A percentile compares a stretch with the other conserved stretches of the same genome.
These are phyloP conservation scores for Coenonympha arcania DNA, from an alignment of 2,888 invertebrate genomes.

Conservation along the genomic window DNA sequence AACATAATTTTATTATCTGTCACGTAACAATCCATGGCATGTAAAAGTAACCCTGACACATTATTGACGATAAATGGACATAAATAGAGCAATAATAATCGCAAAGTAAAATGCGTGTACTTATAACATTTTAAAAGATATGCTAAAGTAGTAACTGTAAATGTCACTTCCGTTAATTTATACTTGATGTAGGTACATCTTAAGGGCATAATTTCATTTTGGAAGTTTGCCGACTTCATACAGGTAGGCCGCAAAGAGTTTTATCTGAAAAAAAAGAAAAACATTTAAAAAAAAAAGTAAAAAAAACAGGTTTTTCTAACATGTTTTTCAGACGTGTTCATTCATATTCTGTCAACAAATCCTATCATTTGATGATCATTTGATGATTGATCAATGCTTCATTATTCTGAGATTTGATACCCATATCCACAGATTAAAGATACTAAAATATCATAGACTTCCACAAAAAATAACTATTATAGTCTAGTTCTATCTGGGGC, in stretches of 20 bases:
- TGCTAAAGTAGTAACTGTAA: background rate
- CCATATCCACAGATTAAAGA: too few species aligned
- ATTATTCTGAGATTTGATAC: too few species aligned
- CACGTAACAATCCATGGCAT: background rate
- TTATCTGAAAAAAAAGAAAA: conserved; percentile 79
- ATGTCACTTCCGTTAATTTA: background rate
- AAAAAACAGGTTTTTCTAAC: too few species aligned
- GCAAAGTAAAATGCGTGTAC: background rate
- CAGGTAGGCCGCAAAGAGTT: conserved; percentile 91
- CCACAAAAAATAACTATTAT: too few species aligned
- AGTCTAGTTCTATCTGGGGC: too few species aligned
- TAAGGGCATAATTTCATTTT: conserved; percentile 37
- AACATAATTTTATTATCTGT: background rate
- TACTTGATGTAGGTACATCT: too few species aligned
- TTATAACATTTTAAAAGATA: background rate
- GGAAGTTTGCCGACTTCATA: conserved; percentile 80
- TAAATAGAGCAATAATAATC: background rate
- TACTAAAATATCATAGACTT: too few species aligned
- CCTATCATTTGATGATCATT: too few species aligned
- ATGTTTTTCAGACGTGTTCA: too few species aligned
- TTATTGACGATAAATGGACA: background rate
- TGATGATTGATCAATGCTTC: too few species aligned
- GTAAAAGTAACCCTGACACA: conserved; percentile 2
- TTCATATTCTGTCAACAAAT: too few species aligned
- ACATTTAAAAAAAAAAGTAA: background rate